Base-by-base conservation (phyloP, 2,113 vertebrate genomes). In the Syngnathus floridae region DNA sequence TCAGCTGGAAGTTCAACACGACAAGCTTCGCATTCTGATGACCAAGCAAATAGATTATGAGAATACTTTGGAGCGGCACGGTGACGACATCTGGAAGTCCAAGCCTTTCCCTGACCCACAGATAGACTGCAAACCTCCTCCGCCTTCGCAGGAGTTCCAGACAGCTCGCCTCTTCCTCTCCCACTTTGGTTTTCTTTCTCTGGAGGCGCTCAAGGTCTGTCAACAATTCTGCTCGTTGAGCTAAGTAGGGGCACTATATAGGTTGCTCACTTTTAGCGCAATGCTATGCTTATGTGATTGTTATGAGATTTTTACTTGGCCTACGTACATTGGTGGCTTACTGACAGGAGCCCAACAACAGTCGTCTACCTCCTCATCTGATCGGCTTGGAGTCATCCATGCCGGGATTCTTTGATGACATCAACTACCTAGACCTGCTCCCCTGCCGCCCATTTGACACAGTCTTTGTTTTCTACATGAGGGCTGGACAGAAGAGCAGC, bases 391-490 rank as follows among this genome's bases (percentile, higher is more conserved):
- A 98, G 82, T 93, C 95, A 12, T 89, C 91, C 31, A 84, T 95
- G 69, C 91, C 94, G 36, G 95, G 95, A 0, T 98, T 98, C 89
- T 95, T 95, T 86, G 94, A 98, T 80, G 95, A 98, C 82, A 89
- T 98, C 69, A 94, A 92, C 77, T 97, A 94, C 87, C 80, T 98
- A 84, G 95, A 98, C 90, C 90, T 97, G 63, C 88, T 97, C 56
- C 95, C 95, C 0, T 95, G 94, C 87, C 92, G 95, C 77, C 95
- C 95, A 31, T 98, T 97, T 76, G 95, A 98, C 87, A 97, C 95
- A 0, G 95, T 96, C 84, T 98, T 98, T 86, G 89, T 97, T 84
- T 98, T 97, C 91, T 98, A 98, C 59, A 92, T 98, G 90, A 94
- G 93, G 71, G 92, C 95, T 62, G 94, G 94, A 69, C 95, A 98